These are phyloP conservation scores for Choreutis nemorana DNA, from an alignment of 2,888 invertebrate genomes.

Conservation along the genomic window DNA sequence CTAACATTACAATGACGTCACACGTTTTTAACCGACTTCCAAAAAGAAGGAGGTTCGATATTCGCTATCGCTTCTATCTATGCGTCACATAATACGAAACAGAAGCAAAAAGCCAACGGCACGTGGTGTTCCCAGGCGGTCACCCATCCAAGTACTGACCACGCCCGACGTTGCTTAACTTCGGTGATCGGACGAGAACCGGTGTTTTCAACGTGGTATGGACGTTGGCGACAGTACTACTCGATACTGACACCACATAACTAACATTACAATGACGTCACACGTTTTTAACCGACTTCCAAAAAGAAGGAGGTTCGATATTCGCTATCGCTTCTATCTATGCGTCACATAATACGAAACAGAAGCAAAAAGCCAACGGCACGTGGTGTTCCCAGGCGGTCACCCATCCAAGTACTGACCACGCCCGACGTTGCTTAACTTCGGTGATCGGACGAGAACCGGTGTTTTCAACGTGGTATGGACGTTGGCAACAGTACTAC, in stretches of 20 bases:
- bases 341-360: too few relatives aligned
- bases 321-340: too few relatives aligned
- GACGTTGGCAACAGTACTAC: constrained; percentile 12
- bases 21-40: too few relatives aligned
- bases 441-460: constrained; percentile 14
- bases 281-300: too few relatives aligned
- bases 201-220: constrained; percentile 19
- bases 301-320: too few relatives aligned
- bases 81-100: too few relatives aligned
- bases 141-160: constrained; percentile 19
- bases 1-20: too few relatives aligned
- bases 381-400: constrained; percentile 30
- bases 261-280: too few relatives aligned
- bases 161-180: constrained; percentile 19
- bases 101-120: constrained; percentile 14
- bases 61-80: too few relatives aligned
- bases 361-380: constrained; percentile 13
- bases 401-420: constrained; percentile 44
- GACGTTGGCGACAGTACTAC: constrained; percentile 17
- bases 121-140: constrained; percentile 20
- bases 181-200: constrained; percentile 20
- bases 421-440: constrained; percentile 29
- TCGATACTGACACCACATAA: too few relatives aligned
- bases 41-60: too few relatives aligned
- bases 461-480: constrained; percentile 17